These are phyloP conservation scores for Ophioninae sp. DNA, from an alignment of 2,888 invertebrate genomes.

Conservation along the genomic window DNA sequence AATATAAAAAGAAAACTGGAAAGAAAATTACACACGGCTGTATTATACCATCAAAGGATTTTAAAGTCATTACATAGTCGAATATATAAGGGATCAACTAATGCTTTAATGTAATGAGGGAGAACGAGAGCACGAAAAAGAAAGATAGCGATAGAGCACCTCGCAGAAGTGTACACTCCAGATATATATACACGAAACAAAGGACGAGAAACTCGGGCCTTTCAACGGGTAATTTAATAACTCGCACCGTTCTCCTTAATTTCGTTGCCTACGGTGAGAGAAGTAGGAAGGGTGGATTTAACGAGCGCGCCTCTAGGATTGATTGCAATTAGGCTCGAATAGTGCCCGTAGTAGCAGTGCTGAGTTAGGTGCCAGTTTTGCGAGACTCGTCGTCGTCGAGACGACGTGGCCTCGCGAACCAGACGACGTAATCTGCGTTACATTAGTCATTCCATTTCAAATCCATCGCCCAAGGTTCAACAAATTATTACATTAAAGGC, in stretches of 20 bases:
- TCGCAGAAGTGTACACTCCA: background rate
- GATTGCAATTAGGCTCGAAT: slow-evolving; percentile 71
- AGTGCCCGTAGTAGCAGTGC: slow-evolving; percentile 42
- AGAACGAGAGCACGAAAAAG: background rate
- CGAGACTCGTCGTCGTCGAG: slow-evolving; percentile 44
- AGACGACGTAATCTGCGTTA: slow-evolving; percentile 36
- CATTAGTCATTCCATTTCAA: slow-evolving; percentile 1
- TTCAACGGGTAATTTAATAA: slow-evolving; percentile 65
- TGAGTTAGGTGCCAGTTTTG: slow-evolving; percentile 52
- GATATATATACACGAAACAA: slow-evolving; percentile 44
- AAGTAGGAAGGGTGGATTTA: slow-evolving; percentile 52
- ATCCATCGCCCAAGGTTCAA: background rate
- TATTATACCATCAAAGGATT: slow-evolving; percentile 2
- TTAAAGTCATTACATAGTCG: background rate
- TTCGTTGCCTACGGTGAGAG: slow-evolving; percentile 48
- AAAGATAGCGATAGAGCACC: background rate
- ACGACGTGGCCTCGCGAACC: slow-evolving; percentile 40
- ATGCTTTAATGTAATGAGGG: slow-evolving; percentile 6
- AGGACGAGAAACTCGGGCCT: slow-evolving; percentile 49
- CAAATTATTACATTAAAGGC: no score
- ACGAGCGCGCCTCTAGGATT: slow-evolving; percentile 70
- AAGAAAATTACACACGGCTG: background rate
- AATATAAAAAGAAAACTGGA: background rate
- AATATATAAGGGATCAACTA: background rate
- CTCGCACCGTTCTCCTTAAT: slow-evolving; percentile 58